Conservation (phyloP, 1,140 invertebrate genomes). For the Drosophila watanabei region DNA sequence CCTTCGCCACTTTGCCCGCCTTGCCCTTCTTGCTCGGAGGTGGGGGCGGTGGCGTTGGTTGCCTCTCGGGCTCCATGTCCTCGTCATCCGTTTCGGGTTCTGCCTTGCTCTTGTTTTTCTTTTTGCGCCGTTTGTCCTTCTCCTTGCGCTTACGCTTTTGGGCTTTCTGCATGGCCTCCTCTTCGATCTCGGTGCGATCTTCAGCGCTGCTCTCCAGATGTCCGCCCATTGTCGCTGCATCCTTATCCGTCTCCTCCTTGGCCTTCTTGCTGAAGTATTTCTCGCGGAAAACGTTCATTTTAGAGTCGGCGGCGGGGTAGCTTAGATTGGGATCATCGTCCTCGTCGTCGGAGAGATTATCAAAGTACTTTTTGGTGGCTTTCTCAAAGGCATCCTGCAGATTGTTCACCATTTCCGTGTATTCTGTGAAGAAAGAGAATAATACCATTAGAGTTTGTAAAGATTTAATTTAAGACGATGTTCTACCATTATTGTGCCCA, state of each 20-base stretch:
- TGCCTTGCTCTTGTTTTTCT: slow-evolving; percentile 84
- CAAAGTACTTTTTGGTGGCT: slow-evolving; percentile 92
- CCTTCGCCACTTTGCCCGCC: slow-evolving; percentile 54
- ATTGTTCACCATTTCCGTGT: slow-evolving; percentile 94
- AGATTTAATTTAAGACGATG: background rate
- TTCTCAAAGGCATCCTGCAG: slow-evolving; percentile 92
- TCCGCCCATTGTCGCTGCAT: slow-evolving; percentile 20
- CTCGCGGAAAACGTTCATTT: slow-evolving; percentile 85
- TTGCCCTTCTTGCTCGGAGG: slow-evolving; percentile 61
- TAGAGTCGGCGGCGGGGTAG: slow-evolving; percentile 87
- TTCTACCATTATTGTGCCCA: slow-evolving; percentile 94
- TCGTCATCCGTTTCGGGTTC: slow-evolving; percentile 71
- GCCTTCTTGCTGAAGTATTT: slow-evolving; percentile 82
- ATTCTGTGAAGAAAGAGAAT: slow-evolving; percentile 88
- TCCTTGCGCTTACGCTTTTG: slow-evolving; percentile 82
- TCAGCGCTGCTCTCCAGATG: slow-evolving; percentile 50
- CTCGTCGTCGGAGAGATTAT: slow-evolving; percentile 90
- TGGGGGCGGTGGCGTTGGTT: slow-evolving; percentile 62
- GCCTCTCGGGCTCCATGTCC: slow-evolving; percentile 77
- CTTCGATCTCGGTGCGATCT: slow-evolving; percentile 71
- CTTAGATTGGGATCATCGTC: slow-evolving; percentile 91
- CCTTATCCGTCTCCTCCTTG: slow-evolving; percentile 63
- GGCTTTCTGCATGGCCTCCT: slow-evolving; percentile 76
- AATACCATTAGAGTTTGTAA: background rate
- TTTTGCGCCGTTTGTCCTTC: slow-evolving; percentile 85